phyloP scores from a whole-genome alignment of 2,113 vertebrate genomes.

The Dendropsophus ebraccatus region DNA sequence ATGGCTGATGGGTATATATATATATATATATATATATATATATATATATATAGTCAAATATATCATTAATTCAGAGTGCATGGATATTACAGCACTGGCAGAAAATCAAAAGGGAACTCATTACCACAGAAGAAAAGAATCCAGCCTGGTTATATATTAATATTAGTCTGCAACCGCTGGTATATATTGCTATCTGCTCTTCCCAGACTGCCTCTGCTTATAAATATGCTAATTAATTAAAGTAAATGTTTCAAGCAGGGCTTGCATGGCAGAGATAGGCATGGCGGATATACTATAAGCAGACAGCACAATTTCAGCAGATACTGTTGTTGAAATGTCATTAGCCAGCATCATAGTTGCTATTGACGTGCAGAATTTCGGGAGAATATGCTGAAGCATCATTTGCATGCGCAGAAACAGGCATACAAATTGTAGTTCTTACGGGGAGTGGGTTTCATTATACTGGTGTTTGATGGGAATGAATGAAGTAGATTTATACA shows the following conservation, averaged over 20 bases:
- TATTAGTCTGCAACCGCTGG: neutral
- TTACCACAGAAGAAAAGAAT: slow-evolving; percentile 45
- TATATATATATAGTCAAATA: no score
- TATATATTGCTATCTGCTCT: slow-evolving; percentile 51
- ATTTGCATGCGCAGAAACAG: slow-evolving; percentile 47
- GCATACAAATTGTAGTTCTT: neutral
- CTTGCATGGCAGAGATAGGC: slow-evolving; percentile 20
- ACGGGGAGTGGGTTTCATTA: slow-evolving; percentile 38
- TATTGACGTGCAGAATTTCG: slow-evolving; percentile 1
- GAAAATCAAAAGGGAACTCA: slow-evolving; percentile 52
- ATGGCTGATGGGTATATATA: no score
- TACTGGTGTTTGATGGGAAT: neutral
- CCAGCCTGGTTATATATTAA: slow-evolving; percentile 49
- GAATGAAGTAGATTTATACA: slow-evolving; percentile 20
- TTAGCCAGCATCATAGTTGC: slow-evolving; percentile 22
- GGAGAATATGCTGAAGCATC: neutral
- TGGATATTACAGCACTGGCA: slow-evolving; percentile 33
- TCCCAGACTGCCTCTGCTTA: slow-evolving; percentile 47
- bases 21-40: no score
- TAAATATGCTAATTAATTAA: slow-evolving; percentile 60
- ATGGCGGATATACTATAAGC: slow-evolving; percentile 1
- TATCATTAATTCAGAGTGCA: neutral
- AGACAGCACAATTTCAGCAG: slow-evolving; percentile 37
- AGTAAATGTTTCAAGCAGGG: slow-evolving; percentile 47
- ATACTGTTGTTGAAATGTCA: slow-evolving; percentile 47